A percentile compares a stretch with the other conserved stretches of the same genome.
Evolutionary conservation across 2,888 invertebrate genomes (phyloP).

Genomic region (Sipha maydis): DNA sequence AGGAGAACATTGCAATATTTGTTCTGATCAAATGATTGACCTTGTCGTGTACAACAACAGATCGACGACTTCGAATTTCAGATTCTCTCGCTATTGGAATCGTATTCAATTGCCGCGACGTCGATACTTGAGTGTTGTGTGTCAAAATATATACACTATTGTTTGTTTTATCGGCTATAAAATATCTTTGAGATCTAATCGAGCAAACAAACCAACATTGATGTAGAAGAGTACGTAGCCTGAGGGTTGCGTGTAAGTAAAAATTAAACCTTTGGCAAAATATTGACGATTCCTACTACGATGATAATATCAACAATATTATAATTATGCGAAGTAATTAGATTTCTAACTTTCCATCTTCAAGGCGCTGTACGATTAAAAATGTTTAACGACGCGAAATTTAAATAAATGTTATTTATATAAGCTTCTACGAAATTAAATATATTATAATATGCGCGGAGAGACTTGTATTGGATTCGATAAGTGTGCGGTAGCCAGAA

Average conservation of each 20-base stretch:
- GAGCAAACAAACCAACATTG: too few species aligned
- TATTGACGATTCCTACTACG: neutral
- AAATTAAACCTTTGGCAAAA: neutral
- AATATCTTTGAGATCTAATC: too few species aligned
- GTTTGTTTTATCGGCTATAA: too few species aligned
- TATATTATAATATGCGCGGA: neutral
- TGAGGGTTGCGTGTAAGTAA: neutral
- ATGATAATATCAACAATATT: neutral
- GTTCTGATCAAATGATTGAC: too few species aligned
- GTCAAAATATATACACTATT: too few species aligned
- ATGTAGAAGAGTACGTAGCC: neutral
- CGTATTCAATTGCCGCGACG: too few species aligned
- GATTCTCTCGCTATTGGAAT: too few species aligned
- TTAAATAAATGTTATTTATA: slow-evolving; percentile 3
- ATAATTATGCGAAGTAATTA: neutral
- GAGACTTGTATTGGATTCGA: neutral
- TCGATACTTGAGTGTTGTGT: too few species aligned
- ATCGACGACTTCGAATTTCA: too few species aligned
- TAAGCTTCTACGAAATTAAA: neutral
- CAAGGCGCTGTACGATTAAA: neutral
- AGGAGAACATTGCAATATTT: too few species aligned
- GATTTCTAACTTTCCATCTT: neutral
- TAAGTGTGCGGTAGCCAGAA: neutral
- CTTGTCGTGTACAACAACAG: too few species aligned
- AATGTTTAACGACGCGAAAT: slow-evolving; percentile 17